Evolutionary conservation across 2,797 vertebrate genomes (phyloP).

Genomic region (Diglossa cyanea): DNA sequence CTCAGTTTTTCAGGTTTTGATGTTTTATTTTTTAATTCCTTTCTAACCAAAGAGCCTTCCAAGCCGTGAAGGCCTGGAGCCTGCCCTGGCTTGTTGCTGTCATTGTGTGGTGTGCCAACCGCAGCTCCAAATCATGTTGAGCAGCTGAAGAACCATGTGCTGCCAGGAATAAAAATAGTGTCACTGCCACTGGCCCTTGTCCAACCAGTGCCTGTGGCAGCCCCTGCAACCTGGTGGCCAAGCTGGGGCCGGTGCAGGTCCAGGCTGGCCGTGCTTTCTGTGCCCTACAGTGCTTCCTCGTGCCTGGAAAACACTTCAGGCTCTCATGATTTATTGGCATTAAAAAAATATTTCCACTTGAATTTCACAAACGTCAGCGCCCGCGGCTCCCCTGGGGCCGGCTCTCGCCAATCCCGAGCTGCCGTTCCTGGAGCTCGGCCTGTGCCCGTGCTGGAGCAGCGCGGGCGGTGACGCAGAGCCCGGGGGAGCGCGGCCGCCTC

Average conservation of each 20-base stretch:
- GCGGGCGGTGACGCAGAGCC: neutral
- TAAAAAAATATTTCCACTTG: neutral
- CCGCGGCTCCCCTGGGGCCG: neutral
- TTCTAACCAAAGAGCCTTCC: neutral
- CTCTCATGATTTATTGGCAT: neutral
- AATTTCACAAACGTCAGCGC: neutral
- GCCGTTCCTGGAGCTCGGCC: neutral
- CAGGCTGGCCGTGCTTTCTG: rapidly evolving
- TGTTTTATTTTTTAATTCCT: neutral
- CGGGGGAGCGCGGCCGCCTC: rapidly evolving
- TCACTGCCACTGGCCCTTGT: neutral
- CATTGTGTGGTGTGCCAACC: no score
- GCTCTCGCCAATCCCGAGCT: neutral
- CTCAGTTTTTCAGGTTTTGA: rapidly evolving
- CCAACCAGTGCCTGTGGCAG: neutral
- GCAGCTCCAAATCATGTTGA: rapidly evolving
- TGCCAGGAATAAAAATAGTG: neutral
- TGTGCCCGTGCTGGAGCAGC: neutral
- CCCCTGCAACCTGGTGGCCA: neutral
- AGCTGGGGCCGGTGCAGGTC: rapidly evolving
- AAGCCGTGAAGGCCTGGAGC: neutral
- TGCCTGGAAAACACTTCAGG: neutral
- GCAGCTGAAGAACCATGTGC: neutral
- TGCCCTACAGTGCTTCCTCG: rapidly evolving
- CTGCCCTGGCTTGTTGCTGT: neutral